Conservation (phyloP, 2,888 invertebrate species). For the Apamea epomidion region DNA sequence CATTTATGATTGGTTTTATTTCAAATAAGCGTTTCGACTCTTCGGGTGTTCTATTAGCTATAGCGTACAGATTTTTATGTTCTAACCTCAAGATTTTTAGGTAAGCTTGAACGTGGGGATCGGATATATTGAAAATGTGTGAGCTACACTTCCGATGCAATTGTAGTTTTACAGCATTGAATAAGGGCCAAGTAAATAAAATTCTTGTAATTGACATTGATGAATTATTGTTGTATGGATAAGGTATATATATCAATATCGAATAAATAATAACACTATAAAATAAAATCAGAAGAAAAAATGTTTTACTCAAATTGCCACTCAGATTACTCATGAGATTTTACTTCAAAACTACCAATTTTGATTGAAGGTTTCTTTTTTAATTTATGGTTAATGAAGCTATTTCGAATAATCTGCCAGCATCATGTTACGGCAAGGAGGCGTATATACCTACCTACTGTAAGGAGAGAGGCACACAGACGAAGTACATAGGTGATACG, state of each 20-base stretch:
- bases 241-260: conserved; percentile 2
- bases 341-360: neutral
- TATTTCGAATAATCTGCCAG: conserved; percentile 6
- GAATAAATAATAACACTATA: conserved; percentile 31
- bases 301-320: neutral
- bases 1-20: conserved; percentile 90
- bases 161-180: conserved; percentile 69
- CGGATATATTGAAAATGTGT: conserved; percentile 80
- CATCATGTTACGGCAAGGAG: conserved; percentile 17
- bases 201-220: conserved; percentile 73
- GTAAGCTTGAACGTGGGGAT: conserved; percentile 87
- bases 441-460: neutral
- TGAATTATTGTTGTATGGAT: too few species aligned
- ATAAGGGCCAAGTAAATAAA: conserved; percentile 70
- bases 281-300: conserved; percentile 29
- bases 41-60: conserved; percentile 72
- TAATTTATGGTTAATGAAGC: too few species aligned
- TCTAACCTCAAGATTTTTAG: conserved; percentile 88
- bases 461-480: neutral
- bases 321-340: neutral
- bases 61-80: conserved; percentile 86
- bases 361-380: neutral
- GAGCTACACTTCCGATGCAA: conserved; percentile 74
- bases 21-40: conserved; percentile 81
- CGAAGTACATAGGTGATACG: neutral